Evolutionary conservation across 2,797 vertebrate species (phyloP), one percentile per base, ranked within the genome.

Genomic region (Chelonia mydas): DNA sequence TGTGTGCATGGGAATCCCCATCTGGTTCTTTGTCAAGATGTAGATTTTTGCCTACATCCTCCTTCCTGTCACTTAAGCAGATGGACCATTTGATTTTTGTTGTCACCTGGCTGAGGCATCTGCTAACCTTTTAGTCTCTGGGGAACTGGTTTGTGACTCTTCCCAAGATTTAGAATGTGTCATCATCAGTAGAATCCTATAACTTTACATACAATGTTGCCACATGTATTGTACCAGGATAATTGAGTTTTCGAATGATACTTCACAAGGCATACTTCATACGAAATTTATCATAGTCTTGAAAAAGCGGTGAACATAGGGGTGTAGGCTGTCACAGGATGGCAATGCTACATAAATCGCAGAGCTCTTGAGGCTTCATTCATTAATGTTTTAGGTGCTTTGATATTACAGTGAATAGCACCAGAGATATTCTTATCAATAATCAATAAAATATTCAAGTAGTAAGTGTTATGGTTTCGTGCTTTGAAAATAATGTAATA

Each of bases 351-450:
- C 45, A 45, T 72, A 72, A 23, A 23, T 88, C 80, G 37, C 45
- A 28, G 37, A 83, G 89, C 95, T 92, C 87, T 94, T 83, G 84
- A 79, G 86, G 45, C 80, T 94, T 93, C 80, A 65, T 57, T 91
- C 81, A 37, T 83, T 90, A 95, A 54, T 33, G 68, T 89, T 84
- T 77, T 81, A 93, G 88, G 88, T 93, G n/a, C 83, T 89, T 93
- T 37, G 83, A 55, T 86, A 68, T 83, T 54, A n/a, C 82, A 89
- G 77, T 49, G 84, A 92, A 74, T 27, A 78, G 57, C 17, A 68
- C 33, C 33, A 68, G 7, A 68, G 28, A 90, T 47, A 81, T 88
- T 25, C 50, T 61, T 49, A 81, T 79, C 81, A 93, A 86, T 89
- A 78, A 92, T 80, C 72, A 80, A 23, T 87, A 95, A 89, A 7